Conservation (phyloP, 37 sponge, comb jelly and placozoan genomes). For the Bolinopsis microptera region DNA sequence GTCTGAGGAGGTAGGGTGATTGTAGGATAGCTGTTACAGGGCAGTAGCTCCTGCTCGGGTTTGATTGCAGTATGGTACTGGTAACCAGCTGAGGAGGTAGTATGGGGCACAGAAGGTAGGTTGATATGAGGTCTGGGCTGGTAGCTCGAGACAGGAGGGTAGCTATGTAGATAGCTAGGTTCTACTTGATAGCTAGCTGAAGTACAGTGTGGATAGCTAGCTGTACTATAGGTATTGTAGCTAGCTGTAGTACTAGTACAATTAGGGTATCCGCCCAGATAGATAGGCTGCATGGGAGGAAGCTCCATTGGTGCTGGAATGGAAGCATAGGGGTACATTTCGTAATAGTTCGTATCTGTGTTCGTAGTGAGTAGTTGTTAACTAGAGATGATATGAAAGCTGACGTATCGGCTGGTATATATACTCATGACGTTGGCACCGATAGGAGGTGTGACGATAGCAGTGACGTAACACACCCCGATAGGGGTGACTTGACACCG, state of each 20-base stretch:
- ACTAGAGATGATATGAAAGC: conserved; percentile 11
- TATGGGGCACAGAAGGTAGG: neutral
- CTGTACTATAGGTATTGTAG: neutral
- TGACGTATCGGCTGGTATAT: conserved; percentile 43
- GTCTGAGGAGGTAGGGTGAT: neutral
- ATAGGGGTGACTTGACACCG: conserved; percentile 18
- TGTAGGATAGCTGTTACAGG: neutral
- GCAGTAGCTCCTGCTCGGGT: neutral
- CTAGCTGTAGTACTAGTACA: neutral
- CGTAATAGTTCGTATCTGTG: conserved; percentile 9
- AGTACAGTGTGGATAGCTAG: neutral
- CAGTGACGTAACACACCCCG: neutral
- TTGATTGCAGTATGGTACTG: neutral
- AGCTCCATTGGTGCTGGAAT: neutral
- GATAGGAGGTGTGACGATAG: neutral
- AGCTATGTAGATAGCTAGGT: neutral
- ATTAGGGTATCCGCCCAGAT: neutral
- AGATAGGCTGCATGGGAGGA: neutral
- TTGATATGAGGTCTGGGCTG: neutral
- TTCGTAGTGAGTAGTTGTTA: neutral
- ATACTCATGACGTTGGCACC: conserved; percentile 49
- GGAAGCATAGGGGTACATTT: conserved; percentile 24
- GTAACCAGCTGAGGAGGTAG: neutral
- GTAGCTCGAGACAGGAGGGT: neutral
- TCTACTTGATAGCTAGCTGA: neutral